Base-by-base conservation (phyloP, 2,797 vertebrate species). In the Ispidina lecontei region DNA sequence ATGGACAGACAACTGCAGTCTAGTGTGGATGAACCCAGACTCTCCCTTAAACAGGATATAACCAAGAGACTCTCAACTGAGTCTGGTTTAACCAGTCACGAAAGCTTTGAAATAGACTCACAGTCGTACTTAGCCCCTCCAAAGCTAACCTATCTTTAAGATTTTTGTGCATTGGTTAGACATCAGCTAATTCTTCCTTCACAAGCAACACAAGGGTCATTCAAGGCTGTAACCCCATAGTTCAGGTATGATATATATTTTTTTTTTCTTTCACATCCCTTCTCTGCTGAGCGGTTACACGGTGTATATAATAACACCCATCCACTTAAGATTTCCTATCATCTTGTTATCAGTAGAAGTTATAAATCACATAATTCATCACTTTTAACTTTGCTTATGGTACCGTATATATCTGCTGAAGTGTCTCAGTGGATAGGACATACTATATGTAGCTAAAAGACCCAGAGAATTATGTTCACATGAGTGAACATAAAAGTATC, bases 401-500 rank as follows among this genome's bases (percentile, higher is more conserved):
- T 93, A n/a, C 82, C 33, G 5, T 94, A 93, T 81, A 94, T 94
- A 94, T 96, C 96, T 96, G 84, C 94, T 95, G 60, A 96, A 96
- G 81, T 93, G 90, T 91, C 92, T 97, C 91, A 84, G 63, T 90
- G 79, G 96, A 81, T 95, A 87, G 96, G 94, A 92, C 68, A 60
- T 78, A 92, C 58, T 94, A 64, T 95, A 62, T 72, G 91, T 67
- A 84, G 74, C 93, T 97, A 92, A 96, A 96, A 96, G 92, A 95
- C n/a, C 67, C 54, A 54, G 87, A 97, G 95, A 97, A 97, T 97
- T 95, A 96, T 97, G 93, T 95, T 96, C 96, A 97, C 90, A 84
- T 96, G 95, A 94, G 84, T 73, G 93, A 95, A 88, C 95, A 96
- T 96, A 95, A 96, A 97, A 95, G 95, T 95, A 94, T 96, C 91